Evolutionary conservation across 2,113 vertebrate genomes (phyloP), one percentile per base, ranked within the genome.

Genomic region (Lepisosteus osseus): DNA sequence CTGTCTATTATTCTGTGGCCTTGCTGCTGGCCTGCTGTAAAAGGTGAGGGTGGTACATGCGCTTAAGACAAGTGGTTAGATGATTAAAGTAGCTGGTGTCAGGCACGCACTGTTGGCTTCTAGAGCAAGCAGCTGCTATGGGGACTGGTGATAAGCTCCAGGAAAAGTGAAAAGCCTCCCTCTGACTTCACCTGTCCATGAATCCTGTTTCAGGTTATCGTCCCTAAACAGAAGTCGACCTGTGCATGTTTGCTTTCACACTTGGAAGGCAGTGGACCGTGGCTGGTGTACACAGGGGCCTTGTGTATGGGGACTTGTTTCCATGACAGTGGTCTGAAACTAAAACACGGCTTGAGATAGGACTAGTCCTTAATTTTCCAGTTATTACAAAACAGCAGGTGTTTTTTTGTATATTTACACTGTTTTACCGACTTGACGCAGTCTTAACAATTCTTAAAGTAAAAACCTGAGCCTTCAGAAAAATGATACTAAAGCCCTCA

Each of bases 221-320:
- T 76, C 70, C 73, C 75, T 76, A 81, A 83, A 72, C 67, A 78
- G 66, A 74, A 59, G 75, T 75, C 72, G 70, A 65, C 76, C 57
- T 80, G 71, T 81, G 81, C 84, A 80, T 76, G 78, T 80, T 80
- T 78, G 75, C 71, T 71, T 82, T 76, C 76, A 68, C 72, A 69
- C 69, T 70, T 64, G 65, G 72, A 54, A 59, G 65, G 9, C 47
- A 51, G 47, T 5, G 66, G 65, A 75, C 66, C 69, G 66, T 55
- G 66, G 71, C 73, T 54, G 56, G 56, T 59, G 42, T 61, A 61
- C 68, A 56, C 55, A 61, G 69, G 62, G 70, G 69, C 74, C 65
- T 77, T 75, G 61, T 65, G 82, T 67, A 55, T 75, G 44, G 79
- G 55, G 42, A 56, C 47, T 63, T 80, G 76, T 74, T 78, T 44